Evolutionary conservation across 2,113 vertebrate species (phyloP), one percentile per base, ranked within the genome.

Genomic region (Poeciliopsis prolifica): DNA sequence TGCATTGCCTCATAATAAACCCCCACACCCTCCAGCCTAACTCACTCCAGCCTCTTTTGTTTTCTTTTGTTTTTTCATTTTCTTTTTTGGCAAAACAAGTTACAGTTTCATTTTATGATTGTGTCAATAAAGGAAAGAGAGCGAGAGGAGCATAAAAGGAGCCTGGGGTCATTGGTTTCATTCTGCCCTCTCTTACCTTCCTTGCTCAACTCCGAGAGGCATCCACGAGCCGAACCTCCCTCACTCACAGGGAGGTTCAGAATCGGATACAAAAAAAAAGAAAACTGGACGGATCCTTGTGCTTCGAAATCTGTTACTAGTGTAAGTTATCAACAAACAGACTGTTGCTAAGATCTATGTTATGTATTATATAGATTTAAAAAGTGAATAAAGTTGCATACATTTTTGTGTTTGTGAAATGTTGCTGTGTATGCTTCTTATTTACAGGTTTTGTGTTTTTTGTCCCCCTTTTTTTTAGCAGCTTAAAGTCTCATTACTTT

Each of bases 141-240:
- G 60, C 33, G 28, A 70, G 78, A 84, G 40, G 72, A 83, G 81
- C 81, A 76, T 54, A 67, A 86, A 80, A 85, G 74, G 60, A 88
- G 85, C 66, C 60, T 63, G 76, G 76, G 85, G 81, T 90, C 84
- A 85, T 13, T 71, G 81, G 81, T 86, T 86, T 83, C 84, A 78
- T 68, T 83, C 80, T 88, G 82, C 70, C 77, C 84, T 87, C 78
- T 70, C 15, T 81, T 85, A 80, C 81, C 89, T 73, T 73, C 19
- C 40, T 0, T 61, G 30, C 81, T 29, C 24, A 30, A 68, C 70
- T 51, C 62, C 24, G 70, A 66, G 69, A 30, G 24, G 7, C 33
- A 61, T 62, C 37, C 65, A 51, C 10, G 28, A 71, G 31, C 51
- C 69, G 29, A 79, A 17, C 54, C 65, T 62, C 33, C 22, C n/a